Conservation (phyloP, 2,888 invertebrate genomes). For the Apamea epomidion region DNA sequence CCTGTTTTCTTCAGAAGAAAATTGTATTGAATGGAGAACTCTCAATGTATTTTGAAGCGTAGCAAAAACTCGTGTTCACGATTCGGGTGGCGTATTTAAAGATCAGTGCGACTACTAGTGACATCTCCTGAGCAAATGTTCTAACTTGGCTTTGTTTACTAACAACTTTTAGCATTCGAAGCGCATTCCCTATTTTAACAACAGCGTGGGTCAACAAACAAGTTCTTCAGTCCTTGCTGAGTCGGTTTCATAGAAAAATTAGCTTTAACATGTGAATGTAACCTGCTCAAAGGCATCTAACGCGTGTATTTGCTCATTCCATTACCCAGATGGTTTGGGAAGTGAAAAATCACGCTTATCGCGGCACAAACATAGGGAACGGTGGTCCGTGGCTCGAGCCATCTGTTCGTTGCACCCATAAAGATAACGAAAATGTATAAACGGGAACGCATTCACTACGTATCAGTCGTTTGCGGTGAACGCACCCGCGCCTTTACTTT, state of each 20-base stretch:
- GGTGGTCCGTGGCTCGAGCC: constrained; percentile 84
- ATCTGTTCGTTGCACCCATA: constrained; percentile 90
- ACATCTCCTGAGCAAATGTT: constrained; percentile 78
- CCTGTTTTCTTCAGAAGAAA: constrained; percentile 69
- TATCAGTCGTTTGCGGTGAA: constrained; percentile 82
- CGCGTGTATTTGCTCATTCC: constrained; percentile 84
- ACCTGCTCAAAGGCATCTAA: constrained; percentile 80
- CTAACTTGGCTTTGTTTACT: constrained; percentile 83
- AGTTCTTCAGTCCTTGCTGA: constrained; percentile 63
- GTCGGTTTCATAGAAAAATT: constrained; percentile 82
- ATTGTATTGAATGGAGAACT: constrained; percentile 63
- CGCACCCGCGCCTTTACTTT: constrained; percentile 75
- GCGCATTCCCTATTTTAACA: constrained; percentile 56
- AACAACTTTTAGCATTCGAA: constrained; percentile 74
- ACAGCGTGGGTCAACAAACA: constrained; percentile 64
- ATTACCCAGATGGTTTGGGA: constrained; percentile 88
- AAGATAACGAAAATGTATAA: constrained; percentile 88
- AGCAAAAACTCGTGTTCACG: constrained; percentile 55
- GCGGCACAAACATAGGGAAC: constrained; percentile 84
- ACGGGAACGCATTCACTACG: constrained; percentile 86
- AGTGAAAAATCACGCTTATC: constrained; percentile 90
- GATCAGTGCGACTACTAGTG: constrained; percentile 74
- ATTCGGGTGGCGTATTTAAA: constrained; percentile 63
- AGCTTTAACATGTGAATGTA: constrained; percentile 81
- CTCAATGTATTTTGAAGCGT: constrained; percentile 72